A percentile compares a stretch with the other conserved stretches of the same genome.
Evolutionary conservation across 2,888 invertebrate species (phyloP).

Genomic region (Macaria liturata): DNA sequence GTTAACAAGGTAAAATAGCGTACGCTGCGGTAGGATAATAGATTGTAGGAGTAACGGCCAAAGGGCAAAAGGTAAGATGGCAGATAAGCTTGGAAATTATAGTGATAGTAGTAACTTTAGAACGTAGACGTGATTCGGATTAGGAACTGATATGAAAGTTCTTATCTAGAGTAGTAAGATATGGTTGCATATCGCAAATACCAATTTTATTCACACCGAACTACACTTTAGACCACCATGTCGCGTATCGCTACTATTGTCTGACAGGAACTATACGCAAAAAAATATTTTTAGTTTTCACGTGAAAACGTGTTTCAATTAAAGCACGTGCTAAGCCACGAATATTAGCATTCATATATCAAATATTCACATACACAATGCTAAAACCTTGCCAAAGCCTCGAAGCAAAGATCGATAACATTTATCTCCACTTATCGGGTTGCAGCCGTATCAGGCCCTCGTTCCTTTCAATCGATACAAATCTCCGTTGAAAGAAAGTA

Average conservation of each 20-base stretch:
- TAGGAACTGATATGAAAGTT: too few species aligned
- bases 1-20: constrained; percentile 15
- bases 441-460: constrained; percentile 3
- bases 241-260: too few species aligned
- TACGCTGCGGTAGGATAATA: constrained; percentile 19
- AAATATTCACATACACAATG: too few species aligned
- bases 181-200: too few species aligned
- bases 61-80: constrained; percentile 23
- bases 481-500: constrained; percentile 23
- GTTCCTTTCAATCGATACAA: constrained; percentile 22
- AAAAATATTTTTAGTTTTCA: too few species aligned
- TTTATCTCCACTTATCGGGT: constrained; percentile 11
- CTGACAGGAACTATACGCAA: too few species aligned
- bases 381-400: background rate
- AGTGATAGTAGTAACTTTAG: constrained; percentile 3
- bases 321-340: too few species aligned
- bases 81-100: constrained; percentile 20
- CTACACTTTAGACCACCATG: too few species aligned
- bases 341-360: too few species aligned
- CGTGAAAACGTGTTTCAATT: too few species aligned
- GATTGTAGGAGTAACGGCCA: constrained; percentile 13
- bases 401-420: constrained; percentile 6
- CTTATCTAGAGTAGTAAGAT: too few species aligned
- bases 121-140: background rate
- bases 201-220: too few species aligned